These are phyloP conservation scores for Apomyelois bistriatella DNA, from an alignment of 2,888 invertebrate genomes.

Conservation along the genomic window DNA sequence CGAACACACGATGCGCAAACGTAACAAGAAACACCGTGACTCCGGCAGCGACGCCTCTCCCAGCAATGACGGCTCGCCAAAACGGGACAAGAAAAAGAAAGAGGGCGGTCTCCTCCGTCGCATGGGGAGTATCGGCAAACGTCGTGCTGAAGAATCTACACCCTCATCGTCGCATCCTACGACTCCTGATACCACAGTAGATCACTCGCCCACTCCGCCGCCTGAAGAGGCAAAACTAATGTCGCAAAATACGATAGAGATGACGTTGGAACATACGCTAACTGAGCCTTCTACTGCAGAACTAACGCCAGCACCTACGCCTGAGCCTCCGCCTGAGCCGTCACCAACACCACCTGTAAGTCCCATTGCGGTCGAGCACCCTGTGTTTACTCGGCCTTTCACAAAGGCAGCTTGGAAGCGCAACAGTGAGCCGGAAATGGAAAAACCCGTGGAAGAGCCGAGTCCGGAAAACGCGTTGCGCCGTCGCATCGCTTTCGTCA, in stretches of 20 bases:
- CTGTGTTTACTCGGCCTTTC: slow-evolving; percentile 76
- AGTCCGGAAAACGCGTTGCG: slow-evolving; percentile 67
- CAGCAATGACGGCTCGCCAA: slow-evolving; percentile 63
- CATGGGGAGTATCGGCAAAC: slow-evolving; percentile 66
- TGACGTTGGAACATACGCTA: background rate
- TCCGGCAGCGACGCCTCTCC: slow-evolving; percentile 51
- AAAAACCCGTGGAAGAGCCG: slow-evolving; percentile 64
- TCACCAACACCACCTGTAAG: slow-evolving; percentile 42
- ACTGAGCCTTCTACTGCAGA: background rate
- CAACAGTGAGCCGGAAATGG: slow-evolving; percentile 60
- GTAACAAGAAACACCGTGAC: slow-evolving; percentile 69
- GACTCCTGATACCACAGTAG: slow-evolving; percentile 27
- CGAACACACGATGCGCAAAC: slow-evolving; percentile 76
- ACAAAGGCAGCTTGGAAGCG: slow-evolving; percentile 77
- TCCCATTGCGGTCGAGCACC: slow-evolving; percentile 67
- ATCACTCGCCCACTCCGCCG: background rate
- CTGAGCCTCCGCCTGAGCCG: slow-evolving; percentile 22
- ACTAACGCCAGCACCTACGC: background rate
- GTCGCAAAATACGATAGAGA: slow-evolving; percentile 9
- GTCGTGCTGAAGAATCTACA: slow-evolving; percentile 46
- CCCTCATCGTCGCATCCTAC: slow-evolving; percentile 27
- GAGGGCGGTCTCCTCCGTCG: slow-evolving; percentile 54
- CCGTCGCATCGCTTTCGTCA: slow-evolving; percentile 76
- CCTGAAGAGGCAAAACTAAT: slow-evolving; percentile 10
- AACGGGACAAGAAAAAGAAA: slow-evolving; percentile 62